Percentiles rank a stretch among this genome's conserved stretches.
Evolutionary conservation across 2,888 invertebrate species (phyloP).

Genomic region (Junonia oenone): DNA sequence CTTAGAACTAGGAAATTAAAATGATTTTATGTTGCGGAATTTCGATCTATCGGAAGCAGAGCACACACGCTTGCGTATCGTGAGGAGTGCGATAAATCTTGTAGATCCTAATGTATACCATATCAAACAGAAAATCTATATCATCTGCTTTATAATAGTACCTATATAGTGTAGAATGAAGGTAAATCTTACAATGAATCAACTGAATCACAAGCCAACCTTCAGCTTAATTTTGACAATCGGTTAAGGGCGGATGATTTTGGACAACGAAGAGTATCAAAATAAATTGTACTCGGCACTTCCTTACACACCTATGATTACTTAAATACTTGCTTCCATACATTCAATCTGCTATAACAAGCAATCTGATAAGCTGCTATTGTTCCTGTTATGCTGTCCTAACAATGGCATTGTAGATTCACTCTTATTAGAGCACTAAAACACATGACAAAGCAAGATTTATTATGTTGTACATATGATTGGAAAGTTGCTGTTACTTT

Average conservation of each 20-base stretch:
- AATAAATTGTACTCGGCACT: constrained; percentile 8
- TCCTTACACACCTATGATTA: constrained; percentile 19
- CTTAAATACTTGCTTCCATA: constrained; percentile 22
- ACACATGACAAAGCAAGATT: constrained; percentile 22
- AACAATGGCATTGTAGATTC: constrained; percentile 21
- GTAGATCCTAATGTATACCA: no score
- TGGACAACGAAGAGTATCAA: constrained; percentile 14
- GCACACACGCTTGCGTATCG: no score
- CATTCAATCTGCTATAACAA: constrained; percentile 24
- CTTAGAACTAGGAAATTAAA: no score
- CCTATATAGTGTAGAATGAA: no score
- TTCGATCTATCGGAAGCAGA: no score
- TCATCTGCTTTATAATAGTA: no score
- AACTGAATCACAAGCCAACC: neutral
- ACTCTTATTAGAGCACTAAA: constrained; percentile 17
- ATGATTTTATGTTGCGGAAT: no score
- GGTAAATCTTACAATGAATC: neutral
- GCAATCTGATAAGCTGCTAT: constrained; percentile 25
- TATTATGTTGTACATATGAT: constrained; percentile 12
- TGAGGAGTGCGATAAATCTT: no score
- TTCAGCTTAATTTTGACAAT: neutral
- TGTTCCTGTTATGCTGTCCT: constrained; percentile 24
- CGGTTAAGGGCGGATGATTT: constrained; percentile 8
- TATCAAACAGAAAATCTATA: no score
- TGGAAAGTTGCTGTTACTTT: constrained; percentile 13